Conservation (phyloP, 2,113 vertebrate species). For the Erythrolamprus reginae region DNA sequence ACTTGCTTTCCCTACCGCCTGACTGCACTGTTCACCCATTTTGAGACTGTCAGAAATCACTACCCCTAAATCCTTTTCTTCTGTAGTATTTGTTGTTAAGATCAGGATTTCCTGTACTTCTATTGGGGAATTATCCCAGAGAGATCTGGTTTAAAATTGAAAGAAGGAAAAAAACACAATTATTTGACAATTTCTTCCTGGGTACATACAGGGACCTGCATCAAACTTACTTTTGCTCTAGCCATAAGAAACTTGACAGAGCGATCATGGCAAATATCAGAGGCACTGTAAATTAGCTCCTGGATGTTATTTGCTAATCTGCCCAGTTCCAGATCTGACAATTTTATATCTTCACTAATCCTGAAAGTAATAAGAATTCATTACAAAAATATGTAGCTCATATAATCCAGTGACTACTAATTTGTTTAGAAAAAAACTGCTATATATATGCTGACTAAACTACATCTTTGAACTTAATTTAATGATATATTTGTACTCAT, state of each 20-base stretch:
- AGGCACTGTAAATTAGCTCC: constrained; percentile 84
- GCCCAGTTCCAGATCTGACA: constrained; percentile 86
- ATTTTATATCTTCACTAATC: constrained; percentile 81
- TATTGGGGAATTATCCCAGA: not conserved
- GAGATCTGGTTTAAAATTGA: not conserved
- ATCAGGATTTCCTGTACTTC: no score
- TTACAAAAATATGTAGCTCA: not conserved
- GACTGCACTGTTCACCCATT: no score
- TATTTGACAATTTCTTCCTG: not conserved
- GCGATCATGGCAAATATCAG: constrained; percentile 92
- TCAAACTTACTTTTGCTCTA: constrained; percentile 83
- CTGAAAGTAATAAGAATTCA: constrained; percentile 64
- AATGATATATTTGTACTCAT: not conserved
- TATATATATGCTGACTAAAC: not conserved
- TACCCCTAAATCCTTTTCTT: no score
- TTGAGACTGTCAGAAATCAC: no score
- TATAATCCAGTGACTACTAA: not conserved
- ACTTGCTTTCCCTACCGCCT: no score
- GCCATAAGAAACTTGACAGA: constrained; percentile 93
- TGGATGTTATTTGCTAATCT: constrained; percentile 82
- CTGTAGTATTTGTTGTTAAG: no score
- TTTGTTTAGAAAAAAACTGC: not conserved
- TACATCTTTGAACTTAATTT: not conserved
- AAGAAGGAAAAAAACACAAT: not conserved
- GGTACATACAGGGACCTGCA: not conserved